Percentiles rank a stretch among this genome's conserved stretches.
Evolutionary conservation across 2,797 vertebrate species (phyloP).

Genomic region (Sebastes trivittatus): DNA sequence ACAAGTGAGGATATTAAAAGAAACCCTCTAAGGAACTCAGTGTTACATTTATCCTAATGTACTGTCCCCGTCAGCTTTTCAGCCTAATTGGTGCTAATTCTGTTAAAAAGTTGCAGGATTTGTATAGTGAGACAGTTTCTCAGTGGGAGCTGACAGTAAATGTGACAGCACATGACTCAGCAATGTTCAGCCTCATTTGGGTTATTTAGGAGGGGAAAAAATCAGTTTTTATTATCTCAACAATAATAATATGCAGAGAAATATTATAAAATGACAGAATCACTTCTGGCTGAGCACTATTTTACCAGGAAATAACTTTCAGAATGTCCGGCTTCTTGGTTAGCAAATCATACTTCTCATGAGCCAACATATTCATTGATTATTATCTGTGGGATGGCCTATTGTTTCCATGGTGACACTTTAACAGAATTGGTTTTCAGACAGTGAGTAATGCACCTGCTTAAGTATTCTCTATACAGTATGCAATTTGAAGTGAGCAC

Average conservation of each 20-base stretch:
- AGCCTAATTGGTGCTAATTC: not conserved
- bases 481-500: not conserved
- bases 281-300: not conserved
- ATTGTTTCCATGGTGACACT: conserved; percentile 55
- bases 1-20: not conserved
- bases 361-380: conserved; percentile 17
- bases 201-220: not conserved
- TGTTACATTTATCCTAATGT: not conserved
- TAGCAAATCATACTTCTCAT: not conserved
- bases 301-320: not conserved
- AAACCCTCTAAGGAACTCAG: not conserved
- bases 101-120: not conserved
- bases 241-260: not conserved
- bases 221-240: not conserved
- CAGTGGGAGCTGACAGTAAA: not conserved
- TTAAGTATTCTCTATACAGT: conserved; percentile 27
- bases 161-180: not conserved
- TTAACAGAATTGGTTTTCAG: conserved; percentile 32
- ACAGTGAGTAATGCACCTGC: conserved; percentile 35
- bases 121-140: not conserved
- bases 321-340: not conserved
- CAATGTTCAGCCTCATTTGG: not conserved
- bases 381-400: conserved; percentile 1
- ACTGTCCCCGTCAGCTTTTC: not conserved
- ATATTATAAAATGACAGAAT: not conserved